Evolutionary conservation across 2,113 vertebrate species (phyloP).

Genomic region (Apus apus): DNA sequence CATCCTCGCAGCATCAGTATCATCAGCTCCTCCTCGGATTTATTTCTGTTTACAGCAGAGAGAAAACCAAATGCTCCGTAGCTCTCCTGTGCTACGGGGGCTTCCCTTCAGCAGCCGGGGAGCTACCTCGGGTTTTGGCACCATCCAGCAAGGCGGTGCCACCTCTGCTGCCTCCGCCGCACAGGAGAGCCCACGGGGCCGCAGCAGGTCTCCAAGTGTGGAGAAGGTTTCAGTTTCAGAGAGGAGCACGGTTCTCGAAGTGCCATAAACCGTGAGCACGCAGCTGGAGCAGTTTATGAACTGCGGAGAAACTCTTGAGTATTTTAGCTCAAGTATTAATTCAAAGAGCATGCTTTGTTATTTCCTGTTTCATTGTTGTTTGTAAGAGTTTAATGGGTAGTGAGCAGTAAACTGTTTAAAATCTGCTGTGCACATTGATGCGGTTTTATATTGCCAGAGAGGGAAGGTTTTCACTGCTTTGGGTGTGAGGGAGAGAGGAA

Average conservation of each 20-base stretch:
- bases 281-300: constrained; percentile 74
- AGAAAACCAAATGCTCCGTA: neutral
- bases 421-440: constrained; percentile 40
- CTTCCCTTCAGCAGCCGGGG: neutral
- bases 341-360: constrained; percentile 71
- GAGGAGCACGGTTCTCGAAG: constrained; percentile 27
- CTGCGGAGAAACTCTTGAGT: constrained; percentile 58
- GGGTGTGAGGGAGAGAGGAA: constrained; percentile 34
- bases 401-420: constrained; percentile 55
- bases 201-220: neutral
- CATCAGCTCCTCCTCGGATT: neutral
- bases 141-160: fast-evolving
- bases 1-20: neutral
- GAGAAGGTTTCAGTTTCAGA: constrained; percentile 65
- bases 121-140: neutral
- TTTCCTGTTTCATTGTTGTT: constrained; percentile 75
- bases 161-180: neutral
- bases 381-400: constrained; percentile 64
- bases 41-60: neutral
- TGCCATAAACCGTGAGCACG: constrained; percentile 64
- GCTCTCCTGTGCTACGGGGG: neutral
- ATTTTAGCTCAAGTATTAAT: constrained; percentile 65
- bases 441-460: constrained; percentile 22
- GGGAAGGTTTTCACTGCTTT: neutral
- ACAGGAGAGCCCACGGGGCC: neutral